Evolutionary conservation across 2,113 vertebrate species (phyloP).

Genomic region (Rhodinocichla rosea): DNA sequence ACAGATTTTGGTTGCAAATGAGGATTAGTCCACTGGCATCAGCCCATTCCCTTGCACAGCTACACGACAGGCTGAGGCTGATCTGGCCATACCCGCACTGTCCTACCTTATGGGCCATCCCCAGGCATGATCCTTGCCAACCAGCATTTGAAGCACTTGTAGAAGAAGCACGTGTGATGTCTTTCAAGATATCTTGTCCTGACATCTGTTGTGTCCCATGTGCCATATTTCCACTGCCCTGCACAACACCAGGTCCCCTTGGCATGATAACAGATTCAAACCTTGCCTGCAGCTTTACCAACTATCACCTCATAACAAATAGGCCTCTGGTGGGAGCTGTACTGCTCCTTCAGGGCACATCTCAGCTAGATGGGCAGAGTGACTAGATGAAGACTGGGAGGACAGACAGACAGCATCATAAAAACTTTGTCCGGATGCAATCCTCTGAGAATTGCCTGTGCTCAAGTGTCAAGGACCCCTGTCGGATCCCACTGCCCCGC

Average conservation of each 20-base stretch:
- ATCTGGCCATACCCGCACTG: accelerated
- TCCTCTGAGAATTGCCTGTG: neutral
- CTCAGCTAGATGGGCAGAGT: neutral
- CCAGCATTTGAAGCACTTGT: neutral
- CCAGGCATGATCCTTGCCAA: neutral
- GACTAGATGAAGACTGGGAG: neutral
- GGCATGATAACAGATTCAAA: accelerated
- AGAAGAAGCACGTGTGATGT: neutral
- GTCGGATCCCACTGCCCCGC: neutral
- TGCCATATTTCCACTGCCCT: neutral
- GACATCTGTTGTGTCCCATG: neutral
- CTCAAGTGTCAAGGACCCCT: accelerated
- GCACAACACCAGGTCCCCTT: neutral
- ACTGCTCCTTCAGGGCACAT: neutral
- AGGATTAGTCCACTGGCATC: neutral
- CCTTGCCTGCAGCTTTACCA: accelerated
- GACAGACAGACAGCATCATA: neutral
- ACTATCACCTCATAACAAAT: accelerated
- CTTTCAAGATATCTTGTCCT: neutral
- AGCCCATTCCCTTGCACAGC: neutral
- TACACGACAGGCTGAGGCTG: neutral
- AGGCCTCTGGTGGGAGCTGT: neutral
- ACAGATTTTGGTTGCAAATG: neutral
- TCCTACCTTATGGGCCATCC: neutral
- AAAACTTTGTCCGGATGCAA: accelerated